phyloP scores from a whole-genome alignment of 2,888 invertebrate species.

The Neocrepidodera transversa region DNA sequence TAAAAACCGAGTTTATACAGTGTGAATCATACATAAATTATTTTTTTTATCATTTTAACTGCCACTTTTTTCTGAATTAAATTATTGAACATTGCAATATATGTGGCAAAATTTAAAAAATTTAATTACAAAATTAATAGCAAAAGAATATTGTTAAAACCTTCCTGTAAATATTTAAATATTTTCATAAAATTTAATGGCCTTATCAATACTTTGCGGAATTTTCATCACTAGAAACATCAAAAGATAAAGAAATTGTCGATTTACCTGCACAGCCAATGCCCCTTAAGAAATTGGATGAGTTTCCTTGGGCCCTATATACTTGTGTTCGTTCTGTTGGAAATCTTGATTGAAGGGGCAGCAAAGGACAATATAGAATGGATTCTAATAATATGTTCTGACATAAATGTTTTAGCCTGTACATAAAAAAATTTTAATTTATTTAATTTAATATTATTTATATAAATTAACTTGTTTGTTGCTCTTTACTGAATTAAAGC shows the following conservation, averaged over 20 bases:
- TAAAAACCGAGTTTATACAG: neutral
- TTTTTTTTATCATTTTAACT: too few species aligned
- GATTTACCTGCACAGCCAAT: conserved; percentile 27
- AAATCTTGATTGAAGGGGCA: conserved; percentile 1
- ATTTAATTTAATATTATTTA: too few species aligned
- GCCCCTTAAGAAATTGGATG: conserved; percentile 33
- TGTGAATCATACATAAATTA: neutral
- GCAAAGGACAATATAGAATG: conserved; percentile 16
- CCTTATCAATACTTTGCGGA: conserved; percentile 5
- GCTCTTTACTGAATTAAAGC: too few species aligned
- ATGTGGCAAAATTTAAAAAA: too few species aligned
- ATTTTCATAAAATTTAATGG: conserved; percentile 1
- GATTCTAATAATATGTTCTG: neutral
- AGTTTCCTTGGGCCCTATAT: conserved; percentile 8
- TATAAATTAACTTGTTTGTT: too few species aligned
- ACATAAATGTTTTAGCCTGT: neutral
- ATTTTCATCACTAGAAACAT: conserved; percentile 17
- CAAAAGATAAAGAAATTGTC: conserved; percentile 34
- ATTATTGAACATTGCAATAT: too few species aligned
- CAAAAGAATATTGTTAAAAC: too few species aligned
- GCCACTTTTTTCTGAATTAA: too few species aligned
- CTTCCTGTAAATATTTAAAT: neutral
- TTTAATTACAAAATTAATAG: too few species aligned
- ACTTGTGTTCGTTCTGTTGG: conserved; percentile 20
- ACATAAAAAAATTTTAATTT: too few species aligned